phyloP scores from a whole-genome alignment of 2,113 vertebrate genomes.

The Antechinus flavipes region DNA sequence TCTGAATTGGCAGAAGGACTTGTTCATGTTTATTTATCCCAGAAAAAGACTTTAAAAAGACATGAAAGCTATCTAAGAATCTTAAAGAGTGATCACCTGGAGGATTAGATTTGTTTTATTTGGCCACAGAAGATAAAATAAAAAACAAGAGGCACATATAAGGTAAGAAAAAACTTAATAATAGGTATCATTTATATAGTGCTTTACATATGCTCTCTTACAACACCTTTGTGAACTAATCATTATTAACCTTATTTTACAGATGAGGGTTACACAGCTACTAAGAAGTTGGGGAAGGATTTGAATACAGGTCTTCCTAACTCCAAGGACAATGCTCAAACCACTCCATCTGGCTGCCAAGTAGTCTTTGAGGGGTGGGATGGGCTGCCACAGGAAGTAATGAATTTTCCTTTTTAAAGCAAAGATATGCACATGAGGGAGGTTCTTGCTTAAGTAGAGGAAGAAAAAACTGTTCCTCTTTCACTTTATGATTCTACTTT shows the following conservation, averaged over 20 bases:
- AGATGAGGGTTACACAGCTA: not conserved
- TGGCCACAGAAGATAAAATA: too few relatives aligned
- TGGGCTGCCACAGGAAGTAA: not conserved
- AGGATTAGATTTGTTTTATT: too few relatives aligned
- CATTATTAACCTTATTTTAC: not conserved
- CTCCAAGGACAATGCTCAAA: not conserved
- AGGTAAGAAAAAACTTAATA: not conserved
- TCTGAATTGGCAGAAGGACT: not conserved
- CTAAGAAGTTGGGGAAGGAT: not conserved
- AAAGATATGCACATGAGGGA: too few relatives aligned
- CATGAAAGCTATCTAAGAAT: not conserved
- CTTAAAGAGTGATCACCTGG: not conserved
- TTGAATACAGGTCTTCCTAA: not conserved
- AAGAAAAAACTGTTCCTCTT: constrained; percentile 11
- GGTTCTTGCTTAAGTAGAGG: too few relatives aligned
- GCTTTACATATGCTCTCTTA: not conserved
- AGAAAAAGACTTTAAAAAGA: not conserved
- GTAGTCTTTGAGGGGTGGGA: not conserved
- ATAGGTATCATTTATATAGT: not conserved
- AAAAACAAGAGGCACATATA: not conserved
- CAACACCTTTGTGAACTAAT: not conserved
- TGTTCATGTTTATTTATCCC: not conserved
- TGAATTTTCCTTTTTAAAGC: not conserved
- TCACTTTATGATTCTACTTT: constrained; percentile 38
- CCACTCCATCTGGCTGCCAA: not conserved